Base-by-base conservation (phyloP, 2,888 invertebrate species). In the Leptothorax acervorum region DNA sequence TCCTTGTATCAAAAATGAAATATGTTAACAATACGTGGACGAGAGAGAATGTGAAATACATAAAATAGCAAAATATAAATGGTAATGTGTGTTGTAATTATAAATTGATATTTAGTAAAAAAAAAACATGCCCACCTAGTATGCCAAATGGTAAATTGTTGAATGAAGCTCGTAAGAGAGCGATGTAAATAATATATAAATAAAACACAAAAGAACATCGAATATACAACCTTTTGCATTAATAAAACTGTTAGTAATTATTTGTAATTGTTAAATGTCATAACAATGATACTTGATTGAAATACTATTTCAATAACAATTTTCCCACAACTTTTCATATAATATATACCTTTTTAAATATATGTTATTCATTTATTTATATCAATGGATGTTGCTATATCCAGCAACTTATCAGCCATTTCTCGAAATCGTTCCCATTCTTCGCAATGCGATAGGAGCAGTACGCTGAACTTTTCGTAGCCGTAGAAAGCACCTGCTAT, bases 401-500 rank as follows among this genome's bases (percentile, higher is more conserved):
- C 90, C 65, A 93, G 94, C 75, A 96, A 93, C 84, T 95, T 92
- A 88, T 97, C 96, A 9, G 96, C 96, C 85, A 96, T 91, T 86
- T 95, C 92, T 45, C 95, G 90, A 75, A 96, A 96, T 86, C 96
- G 95, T 0, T 95, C 93, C 0, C 95, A 93, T 18, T 94, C 95
- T 95, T 97, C 97, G 92, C 97, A 97, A 89, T 96, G 96, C 75
- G 95, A 95, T 39, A 96, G 93, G 88, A 97, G 94, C 71, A 95
- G 93, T 35, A 93, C 86, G 71, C 94, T 94, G 68, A 97, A 95
- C 11, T 94, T 92, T 35, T 96, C 95, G 85, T 96, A 95, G 0
- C 97, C 97, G 89, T 97, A 95, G 93, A 96, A 96, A 35, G 97
- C 97, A 1, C 97, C 97, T 42, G 96, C 96, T 83, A 97, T 96